These are phyloP conservation scores for Uria aalge DNA, from an alignment of 2,113 vertebrate genomes.

Conservation along the genomic window DNA sequence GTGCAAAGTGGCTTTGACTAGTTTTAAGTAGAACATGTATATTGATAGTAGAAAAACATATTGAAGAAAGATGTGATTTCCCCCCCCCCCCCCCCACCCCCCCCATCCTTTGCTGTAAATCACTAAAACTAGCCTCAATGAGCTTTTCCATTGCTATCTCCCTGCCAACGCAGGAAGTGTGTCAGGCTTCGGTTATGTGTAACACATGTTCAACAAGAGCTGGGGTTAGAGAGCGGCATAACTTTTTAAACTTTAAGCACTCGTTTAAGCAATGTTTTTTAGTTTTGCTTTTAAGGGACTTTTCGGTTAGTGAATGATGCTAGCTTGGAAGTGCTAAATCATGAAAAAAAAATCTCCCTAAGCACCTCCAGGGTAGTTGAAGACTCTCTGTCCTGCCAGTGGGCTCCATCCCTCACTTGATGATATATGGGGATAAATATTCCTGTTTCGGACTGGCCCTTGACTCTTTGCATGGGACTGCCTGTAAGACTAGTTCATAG, in stretches of 20 bases:
- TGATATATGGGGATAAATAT: not conserved
- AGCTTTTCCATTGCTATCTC: conserved; percentile 50
- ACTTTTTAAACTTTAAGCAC: not conserved
- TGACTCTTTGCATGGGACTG: not conserved
- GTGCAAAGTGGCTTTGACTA: not conserved
- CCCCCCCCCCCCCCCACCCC: too few species aligned
- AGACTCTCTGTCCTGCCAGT: not conserved
- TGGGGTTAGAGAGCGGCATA: not conserved
- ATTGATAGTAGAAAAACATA: conserved; percentile 41
- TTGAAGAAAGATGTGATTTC: conserved; percentile 57
- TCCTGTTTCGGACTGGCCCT: not conserved
- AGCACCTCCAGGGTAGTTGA: not conserved
- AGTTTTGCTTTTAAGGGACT: not conserved
- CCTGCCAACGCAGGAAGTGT: conserved; percentile 58
- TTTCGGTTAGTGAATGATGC: not conserved
- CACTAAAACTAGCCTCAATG: conserved; percentile 14
- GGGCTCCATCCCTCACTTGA: fast-evolving
- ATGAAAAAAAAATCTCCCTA: not conserved
- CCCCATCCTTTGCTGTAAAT: conserved; percentile 39
- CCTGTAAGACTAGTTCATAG: not conserved
- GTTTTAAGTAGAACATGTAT: not conserved
- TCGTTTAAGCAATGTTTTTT: not conserved
- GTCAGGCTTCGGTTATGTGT: conserved; percentile 50
- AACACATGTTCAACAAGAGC: conserved; percentile 58
- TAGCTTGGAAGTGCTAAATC: conserved; percentile 17